Conservation (phyloP, 2,797 vertebrate species). For the Sebastolobus alascanus region DNA sequence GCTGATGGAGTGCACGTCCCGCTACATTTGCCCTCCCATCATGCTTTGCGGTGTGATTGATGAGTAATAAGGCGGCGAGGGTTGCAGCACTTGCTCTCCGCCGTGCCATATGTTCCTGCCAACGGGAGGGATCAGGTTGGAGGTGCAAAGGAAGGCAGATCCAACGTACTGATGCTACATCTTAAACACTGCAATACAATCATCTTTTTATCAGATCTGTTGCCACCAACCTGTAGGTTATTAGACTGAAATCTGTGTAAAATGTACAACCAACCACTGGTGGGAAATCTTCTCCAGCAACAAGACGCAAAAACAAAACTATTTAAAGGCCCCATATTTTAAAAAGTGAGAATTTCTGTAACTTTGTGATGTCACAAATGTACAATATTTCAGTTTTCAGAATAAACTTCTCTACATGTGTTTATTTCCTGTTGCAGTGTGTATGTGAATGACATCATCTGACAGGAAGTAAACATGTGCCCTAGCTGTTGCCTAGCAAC, state of each 20-base stretch:
- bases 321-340: no score
- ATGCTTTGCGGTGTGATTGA: conserved; percentile 73
- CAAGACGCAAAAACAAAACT: neutral
- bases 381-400: no score
- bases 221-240: neutral
- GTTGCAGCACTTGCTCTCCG: conserved; percentile 47
- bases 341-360: no score
- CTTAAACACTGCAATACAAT: neutral
- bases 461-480: no score
- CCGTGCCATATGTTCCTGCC: conserved; percentile 46
- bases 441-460: no score
- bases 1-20: conserved; percentile 50
- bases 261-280: neutral
- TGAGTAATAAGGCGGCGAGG: conserved; percentile 53
- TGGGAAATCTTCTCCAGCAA: neutral
- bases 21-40: conserved; percentile 62
- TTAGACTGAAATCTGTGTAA: neutral
- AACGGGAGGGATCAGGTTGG: neutral
- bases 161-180: neutral
- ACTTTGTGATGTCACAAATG: no score
- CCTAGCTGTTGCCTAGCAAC: no score
- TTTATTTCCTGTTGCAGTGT: no score
- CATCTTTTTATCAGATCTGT: no score
- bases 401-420: no score
- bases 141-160: conserved; percentile 2